Evolutionary conservation across 1,140 invertebrate genomes (phyloP).

Genomic region (Branchinecta lindahli): DNA sequence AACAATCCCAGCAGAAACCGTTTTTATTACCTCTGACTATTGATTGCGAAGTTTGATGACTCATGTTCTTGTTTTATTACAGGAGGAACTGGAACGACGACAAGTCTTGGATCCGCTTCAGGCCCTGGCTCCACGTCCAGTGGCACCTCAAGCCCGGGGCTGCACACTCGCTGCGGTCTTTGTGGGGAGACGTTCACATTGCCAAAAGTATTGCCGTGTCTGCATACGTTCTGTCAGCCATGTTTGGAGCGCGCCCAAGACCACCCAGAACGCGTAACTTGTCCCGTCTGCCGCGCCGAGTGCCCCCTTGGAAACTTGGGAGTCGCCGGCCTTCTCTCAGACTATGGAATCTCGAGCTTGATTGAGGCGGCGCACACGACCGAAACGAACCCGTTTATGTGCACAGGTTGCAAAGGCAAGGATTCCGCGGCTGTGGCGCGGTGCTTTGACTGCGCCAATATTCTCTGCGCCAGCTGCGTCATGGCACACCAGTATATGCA

Average conservation of each 20-base stretch:
- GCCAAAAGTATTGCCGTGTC: constrained; percentile 61
- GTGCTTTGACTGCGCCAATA: constrained; percentile 88
- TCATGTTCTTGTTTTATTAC: background rate
- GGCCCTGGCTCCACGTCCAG: constrained; percentile 16
- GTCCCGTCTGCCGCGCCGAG: constrained; percentile 60
- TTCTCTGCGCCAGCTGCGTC: constrained; percentile 87
- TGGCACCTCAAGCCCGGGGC: constrained; percentile 18
- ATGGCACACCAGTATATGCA: constrained; percentile 98
- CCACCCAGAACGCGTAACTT: constrained; percentile 59
- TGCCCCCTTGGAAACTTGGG: constrained; percentile 42
- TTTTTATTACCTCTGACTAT: background rate
- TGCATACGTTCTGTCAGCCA: constrained; percentile 62
- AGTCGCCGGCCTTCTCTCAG: constrained; percentile 45
- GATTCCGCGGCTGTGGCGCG: constrained; percentile 52
- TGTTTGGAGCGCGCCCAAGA: constrained; percentile 57
- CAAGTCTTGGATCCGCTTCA: constrained; percentile 7
- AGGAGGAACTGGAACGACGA: background rate
- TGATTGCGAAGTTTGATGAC: background rate
- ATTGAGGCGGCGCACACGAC: constrained; percentile 29
- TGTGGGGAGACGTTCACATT: constrained; percentile 56
- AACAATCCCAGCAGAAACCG: too few relatives aligned
- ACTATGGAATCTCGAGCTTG: constrained; percentile 44
- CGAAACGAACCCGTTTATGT: constrained; percentile 37
- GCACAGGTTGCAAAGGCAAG: constrained; percentile 72
- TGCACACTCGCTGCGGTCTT: constrained; percentile 48